phyloP scores from a whole-genome alignment of 2,113 vertebrate genomes.

The Agelaius phoeniceus region DNA sequence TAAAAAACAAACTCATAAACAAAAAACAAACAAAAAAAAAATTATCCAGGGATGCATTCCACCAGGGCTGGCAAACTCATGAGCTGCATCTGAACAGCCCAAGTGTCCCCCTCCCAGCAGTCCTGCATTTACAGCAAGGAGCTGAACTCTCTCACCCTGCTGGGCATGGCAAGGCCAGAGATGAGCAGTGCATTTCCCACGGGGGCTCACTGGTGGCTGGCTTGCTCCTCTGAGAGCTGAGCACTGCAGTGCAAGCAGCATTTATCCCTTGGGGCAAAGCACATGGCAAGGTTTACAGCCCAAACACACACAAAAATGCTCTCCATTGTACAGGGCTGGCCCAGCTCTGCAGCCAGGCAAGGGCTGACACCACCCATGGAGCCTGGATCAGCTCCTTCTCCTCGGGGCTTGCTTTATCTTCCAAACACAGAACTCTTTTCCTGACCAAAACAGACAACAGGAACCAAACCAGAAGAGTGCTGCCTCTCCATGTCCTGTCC shows the following conservation, averaged over 20 bases:
- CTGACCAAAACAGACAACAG: not conserved
- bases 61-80: not conserved
- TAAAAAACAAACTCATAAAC: not conserved
- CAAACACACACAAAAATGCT: not conserved
- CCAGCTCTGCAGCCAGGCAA: not conserved
- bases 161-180: not conserved
- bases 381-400: constrained; percentile 22
- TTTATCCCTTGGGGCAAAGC: not conserved
- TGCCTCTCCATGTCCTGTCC: not conserved
- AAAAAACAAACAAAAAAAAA: not conserved
- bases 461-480: not conserved
- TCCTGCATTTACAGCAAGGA: not conserved
- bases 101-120: not conserved
- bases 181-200: not conserved
- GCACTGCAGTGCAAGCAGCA: not conserved
- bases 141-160: accelerated
- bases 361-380: not conserved
- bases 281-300: not conserved
- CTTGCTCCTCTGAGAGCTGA: not conserved
- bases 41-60: not conserved
- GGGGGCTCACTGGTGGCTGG: not conserved
- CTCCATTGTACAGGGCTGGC: not conserved
- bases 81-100: accelerated
- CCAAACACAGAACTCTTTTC: not conserved
- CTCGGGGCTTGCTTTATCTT: not conserved